Percentiles rank a stretch among this genome's conserved stretches.
Conservation (phyloP, 2,797 vertebrate species). For the Xenopus petersii region DNA sequence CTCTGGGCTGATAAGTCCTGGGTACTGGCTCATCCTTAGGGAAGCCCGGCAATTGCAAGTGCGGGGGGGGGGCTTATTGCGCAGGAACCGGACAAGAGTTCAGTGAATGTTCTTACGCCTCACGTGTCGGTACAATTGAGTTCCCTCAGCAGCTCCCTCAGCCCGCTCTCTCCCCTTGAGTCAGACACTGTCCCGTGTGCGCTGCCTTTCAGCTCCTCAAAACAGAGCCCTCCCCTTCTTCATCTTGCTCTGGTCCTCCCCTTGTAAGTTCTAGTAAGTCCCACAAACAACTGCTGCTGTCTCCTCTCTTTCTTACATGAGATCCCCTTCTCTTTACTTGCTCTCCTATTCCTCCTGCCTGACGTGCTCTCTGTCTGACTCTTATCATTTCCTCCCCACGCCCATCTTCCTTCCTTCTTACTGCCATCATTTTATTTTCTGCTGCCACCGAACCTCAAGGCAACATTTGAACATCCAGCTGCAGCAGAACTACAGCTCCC, state of each 20-base stretch:
- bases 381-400: not conserved
- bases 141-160: not conserved
- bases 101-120: not conserved
- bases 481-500: no score
- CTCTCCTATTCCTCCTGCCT: not conserved
- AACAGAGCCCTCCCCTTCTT: conserved; percentile 24
- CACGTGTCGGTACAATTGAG: not conserved
- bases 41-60: no score
- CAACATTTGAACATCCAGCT: no score
- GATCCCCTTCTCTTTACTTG: not conserved
- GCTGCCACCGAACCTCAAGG: no score
- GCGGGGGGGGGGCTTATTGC: not conserved
- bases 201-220: not conserved
- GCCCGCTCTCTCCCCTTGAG: no score
- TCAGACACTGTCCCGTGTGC: conserved; percentile 7
- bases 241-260: conserved; percentile 10
- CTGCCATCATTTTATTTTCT: not conserved
- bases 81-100: no score
- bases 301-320: not conserved
- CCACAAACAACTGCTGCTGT: not conserved
- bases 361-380: not conserved
- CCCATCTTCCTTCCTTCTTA: not conserved
- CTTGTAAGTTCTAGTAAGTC: conserved; percentile 10
- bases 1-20: not conserved
- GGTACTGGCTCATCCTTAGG: conserved; percentile 21